These are phyloP conservation scores for Catocala fraxini DNA, from an alignment of 2,888 invertebrate genomes.

Conservation along the genomic window DNA sequence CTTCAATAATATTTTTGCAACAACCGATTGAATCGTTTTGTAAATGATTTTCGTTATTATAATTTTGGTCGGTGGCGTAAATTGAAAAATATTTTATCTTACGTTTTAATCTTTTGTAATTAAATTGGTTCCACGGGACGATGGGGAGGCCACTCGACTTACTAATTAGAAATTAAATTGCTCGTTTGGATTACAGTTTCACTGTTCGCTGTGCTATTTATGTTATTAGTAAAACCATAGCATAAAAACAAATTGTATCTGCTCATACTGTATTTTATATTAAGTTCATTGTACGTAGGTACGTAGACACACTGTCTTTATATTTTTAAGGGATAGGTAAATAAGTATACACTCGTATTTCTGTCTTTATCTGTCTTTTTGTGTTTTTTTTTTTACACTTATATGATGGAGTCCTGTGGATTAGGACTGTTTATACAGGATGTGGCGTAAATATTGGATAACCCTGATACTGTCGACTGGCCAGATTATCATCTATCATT, in stretches of 20 bases:
- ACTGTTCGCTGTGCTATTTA: slow-evolving; percentile 26
- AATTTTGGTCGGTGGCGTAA: slow-evolving; percentile 11
- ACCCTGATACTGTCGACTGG: too few species aligned
- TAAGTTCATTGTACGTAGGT: not conserved
- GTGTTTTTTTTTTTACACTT: too few species aligned
- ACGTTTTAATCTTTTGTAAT: slow-evolving; percentile 45
- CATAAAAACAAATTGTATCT: slow-evolving; percentile 1
- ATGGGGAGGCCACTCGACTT: slow-evolving; percentile 30
- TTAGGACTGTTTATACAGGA: too few species aligned
- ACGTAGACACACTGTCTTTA: too few species aligned
- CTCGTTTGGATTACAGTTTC: slow-evolving; percentile 35
- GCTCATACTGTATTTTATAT: not conserved
- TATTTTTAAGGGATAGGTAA: too few species aligned
- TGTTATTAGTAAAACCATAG: slow-evolving; percentile 9
- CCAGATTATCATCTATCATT: too few species aligned
- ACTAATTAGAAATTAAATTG: slow-evolving; percentile 49
- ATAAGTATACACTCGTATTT: too few species aligned
- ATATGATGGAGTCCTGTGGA: too few species aligned
- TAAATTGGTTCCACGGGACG: slow-evolving; percentile 38
- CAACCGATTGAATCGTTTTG: slow-evolving; percentile 3
- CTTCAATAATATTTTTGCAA: slow-evolving; percentile 8
- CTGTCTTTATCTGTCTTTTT: too few species aligned
- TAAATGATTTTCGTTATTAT: slow-evolving; percentile 10
- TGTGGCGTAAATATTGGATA: too few species aligned
- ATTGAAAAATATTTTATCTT: slow-evolving; percentile 43